Conservation (phyloP, 2,888 invertebrate species). For the Dioctria linearis region DNA sequence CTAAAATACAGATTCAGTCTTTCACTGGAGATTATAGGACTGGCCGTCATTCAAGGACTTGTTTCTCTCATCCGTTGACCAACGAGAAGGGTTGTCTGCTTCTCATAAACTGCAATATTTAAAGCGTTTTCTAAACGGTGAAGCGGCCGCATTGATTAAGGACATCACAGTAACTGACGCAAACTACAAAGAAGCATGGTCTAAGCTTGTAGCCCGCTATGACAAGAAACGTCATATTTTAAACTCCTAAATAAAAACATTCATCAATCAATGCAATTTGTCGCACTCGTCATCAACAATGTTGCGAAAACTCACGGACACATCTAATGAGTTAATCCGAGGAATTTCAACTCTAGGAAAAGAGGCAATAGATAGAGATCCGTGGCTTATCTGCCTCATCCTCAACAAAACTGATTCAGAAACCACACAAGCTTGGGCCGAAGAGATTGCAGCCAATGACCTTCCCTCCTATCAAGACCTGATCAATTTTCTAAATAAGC, state of each 20-base stretch:
- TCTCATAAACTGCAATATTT: not conserved
- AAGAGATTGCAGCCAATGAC: not conserved
- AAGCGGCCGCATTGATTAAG: slow-evolving; percentile 1
- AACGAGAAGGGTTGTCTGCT: not conserved
- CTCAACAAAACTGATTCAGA: not conserved
- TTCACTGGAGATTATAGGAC: not conserved
- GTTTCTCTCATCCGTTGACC: not conserved
- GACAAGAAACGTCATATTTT: slow-evolving; percentile 5
- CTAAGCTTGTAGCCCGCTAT: not conserved
- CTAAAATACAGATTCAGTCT: not conserved
- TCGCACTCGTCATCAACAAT: not conserved
- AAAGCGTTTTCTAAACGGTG: not conserved
- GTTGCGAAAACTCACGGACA: not conserved
- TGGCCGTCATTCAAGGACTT: slow-evolving; percentile 11
- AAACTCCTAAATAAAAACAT: not conserved
- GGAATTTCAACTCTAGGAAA: not conserved
- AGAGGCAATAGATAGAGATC: not conserved
- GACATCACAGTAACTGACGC: too few relatives aligned
- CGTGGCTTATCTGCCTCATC: not conserved
- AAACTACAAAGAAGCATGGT: not conserved
- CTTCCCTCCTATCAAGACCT: not conserved
- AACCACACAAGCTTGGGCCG: not conserved
- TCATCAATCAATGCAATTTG: not conserved
- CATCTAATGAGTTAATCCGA: not conserved
- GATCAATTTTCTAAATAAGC: not conserved